phyloP scores from a whole-genome alignment of 2,797 vertebrate species.

The Phoxinus dragarum region DNA sequence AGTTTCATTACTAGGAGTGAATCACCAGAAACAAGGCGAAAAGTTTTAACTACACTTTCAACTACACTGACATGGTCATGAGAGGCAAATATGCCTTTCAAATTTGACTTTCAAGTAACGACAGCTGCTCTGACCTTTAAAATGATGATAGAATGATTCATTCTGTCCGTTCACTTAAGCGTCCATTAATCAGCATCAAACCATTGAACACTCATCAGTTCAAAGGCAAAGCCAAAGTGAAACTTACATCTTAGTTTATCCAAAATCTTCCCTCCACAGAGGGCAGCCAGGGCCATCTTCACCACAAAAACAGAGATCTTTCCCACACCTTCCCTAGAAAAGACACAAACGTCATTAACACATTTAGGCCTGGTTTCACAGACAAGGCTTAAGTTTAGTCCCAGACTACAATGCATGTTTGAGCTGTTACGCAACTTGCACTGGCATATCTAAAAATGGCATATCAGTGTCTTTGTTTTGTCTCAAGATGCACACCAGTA shows the following conservation, averaged over 20 bases:
- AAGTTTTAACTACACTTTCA: neutral
- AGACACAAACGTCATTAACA: conserved; percentile 19
- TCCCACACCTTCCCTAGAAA: conserved; percentile 91
- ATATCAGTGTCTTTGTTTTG: too few species aligned
- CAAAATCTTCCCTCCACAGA: conserved; percentile 97
- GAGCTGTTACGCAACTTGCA: too few species aligned
- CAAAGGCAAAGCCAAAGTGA: conserved; percentile 55
- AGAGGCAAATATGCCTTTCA: conserved; percentile 9
- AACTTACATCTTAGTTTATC: conserved; percentile 99
- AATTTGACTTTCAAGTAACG: conserved; percentile 46
- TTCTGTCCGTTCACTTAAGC: conserved; percentile 30
- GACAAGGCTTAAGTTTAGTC: too few species aligned
- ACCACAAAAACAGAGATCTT: conserved; percentile 93
- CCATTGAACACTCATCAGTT: conserved; percentile 27
- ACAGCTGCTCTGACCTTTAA: conserved; percentile 46
- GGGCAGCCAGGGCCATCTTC: conserved; percentile 92
- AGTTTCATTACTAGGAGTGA: neutral
- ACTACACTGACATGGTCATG: conserved; percentile 18
- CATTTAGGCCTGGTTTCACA: neutral
- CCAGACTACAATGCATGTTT: too few species aligned
- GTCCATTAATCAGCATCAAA: conserved; percentile 57
- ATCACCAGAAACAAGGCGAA: neutral
- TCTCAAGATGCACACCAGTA: too few species aligned
- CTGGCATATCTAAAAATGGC: too few species aligned
- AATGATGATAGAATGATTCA: conserved; percentile 55